A percentile compares a stretch with the other conserved stretches of the same genome.
phyloP scores from a whole-genome alignment of 2,113 vertebrate genomes.

The Platichthys stellatus region DNA sequence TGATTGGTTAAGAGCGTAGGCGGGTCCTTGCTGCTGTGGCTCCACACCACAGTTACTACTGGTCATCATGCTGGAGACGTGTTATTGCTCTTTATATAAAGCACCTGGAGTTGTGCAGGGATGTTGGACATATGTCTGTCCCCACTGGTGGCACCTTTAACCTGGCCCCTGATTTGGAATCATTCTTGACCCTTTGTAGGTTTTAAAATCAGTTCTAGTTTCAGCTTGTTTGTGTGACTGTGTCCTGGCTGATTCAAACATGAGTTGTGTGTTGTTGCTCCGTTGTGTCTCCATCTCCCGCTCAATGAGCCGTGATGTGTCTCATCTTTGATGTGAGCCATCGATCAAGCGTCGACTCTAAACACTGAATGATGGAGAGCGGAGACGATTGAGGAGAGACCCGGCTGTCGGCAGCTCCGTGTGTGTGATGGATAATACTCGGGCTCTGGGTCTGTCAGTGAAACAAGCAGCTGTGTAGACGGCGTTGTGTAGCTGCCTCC shows the following conservation, averaged over 20 bases:
- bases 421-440: slow-evolving; percentile 28
- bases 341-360: slow-evolving; percentile 38
- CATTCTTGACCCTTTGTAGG: background rate
- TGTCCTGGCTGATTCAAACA: background rate
- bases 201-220: no score
- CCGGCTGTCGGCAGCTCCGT: slow-evolving; percentile 11
- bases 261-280: background rate
- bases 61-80: no score
- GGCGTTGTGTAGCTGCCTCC: background rate
- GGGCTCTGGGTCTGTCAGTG: slow-evolving; percentile 11
- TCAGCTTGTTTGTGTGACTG: no score
- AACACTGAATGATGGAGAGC: slow-evolving; percentile 31
- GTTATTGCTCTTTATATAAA: no score
- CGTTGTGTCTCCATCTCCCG: slow-evolving; percentile 22
- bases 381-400: background rate
- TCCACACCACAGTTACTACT: no score
- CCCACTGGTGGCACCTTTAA: no score
- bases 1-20: no score
- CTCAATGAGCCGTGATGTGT: slow-evolving; percentile 21
- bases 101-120: no score
- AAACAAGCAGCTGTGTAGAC: slow-evolving; percentile 24
- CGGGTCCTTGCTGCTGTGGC: no score
- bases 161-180: background rate
- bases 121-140: no score
- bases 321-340: slow-evolving; percentile 24